Evolutionary conservation across 2,888 invertebrate species (phyloP).

Genomic region (Crocallis elinguaria): DNA sequence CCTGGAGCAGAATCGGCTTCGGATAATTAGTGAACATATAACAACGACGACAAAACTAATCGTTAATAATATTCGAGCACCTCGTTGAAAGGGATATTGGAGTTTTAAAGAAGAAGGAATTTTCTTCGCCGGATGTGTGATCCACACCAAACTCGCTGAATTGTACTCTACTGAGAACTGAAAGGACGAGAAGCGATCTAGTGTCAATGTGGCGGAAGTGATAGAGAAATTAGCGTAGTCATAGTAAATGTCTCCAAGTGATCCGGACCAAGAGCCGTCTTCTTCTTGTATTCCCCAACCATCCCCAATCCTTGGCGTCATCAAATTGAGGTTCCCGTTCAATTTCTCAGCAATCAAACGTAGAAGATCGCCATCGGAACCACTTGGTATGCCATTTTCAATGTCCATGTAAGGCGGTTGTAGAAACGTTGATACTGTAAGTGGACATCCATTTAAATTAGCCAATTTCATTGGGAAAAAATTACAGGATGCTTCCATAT

Average conservation of each 20-base stretch:
- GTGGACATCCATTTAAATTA: conserved; percentile 60
- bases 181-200: conserved; percentile 56
- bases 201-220: conserved; percentile 65
- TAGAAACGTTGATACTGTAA: conserved; percentile 64
- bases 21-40: conserved; percentile 49
- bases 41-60: conserved; percentile 56
- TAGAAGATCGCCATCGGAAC: conserved; percentile 67
- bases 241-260: conserved; percentile 63
- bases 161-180: conserved; percentile 62
- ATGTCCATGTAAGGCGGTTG: conserved; percentile 66
- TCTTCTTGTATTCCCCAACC: conserved; percentile 65
- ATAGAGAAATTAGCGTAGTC: conserved; percentile 70
- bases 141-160: conserved; percentile 55
- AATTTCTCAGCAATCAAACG: conserved; percentile 54
- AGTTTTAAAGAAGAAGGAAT: conserved; percentile 64
- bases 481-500: conserved; percentile 32
- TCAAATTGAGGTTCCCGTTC: conserved; percentile 59
- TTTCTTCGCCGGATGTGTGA: conserved; percentile 56
- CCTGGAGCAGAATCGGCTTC: conserved; percentile 43
- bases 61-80: conserved; percentile 51
- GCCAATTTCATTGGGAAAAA: conserved; percentile 58
- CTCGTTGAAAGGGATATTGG: conserved; percentile 57
- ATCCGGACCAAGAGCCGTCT: conserved; percentile 69
- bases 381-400: conserved; percentile 50
- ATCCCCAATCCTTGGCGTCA: conserved; percentile 56